Percentiles rank a stretch among this genome's conserved stretches.
Evolutionary conservation across 2,888 invertebrate genomes (phyloP).

Genomic region (Desoria tigrina): DNA sequence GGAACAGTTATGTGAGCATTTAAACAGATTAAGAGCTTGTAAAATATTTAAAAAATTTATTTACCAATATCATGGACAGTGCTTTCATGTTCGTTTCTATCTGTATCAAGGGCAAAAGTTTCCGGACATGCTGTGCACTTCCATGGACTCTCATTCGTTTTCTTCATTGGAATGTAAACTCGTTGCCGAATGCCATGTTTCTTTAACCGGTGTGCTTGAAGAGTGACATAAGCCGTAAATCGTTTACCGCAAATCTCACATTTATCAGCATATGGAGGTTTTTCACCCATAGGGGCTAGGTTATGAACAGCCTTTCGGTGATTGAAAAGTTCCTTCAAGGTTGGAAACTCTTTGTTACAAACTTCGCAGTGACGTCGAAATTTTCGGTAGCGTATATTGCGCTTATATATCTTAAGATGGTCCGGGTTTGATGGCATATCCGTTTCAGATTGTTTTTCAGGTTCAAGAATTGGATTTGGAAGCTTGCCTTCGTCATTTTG

Average conservation of each 20-base stretch:
- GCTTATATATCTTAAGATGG: too few relatives aligned
- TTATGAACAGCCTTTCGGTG: background rate
- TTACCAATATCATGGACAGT: background rate
- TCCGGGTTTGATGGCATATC: too few relatives aligned
- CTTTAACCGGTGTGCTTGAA: background rate
- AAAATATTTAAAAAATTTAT: background rate
- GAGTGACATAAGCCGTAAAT: background rate
- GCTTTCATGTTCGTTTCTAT: conserved; percentile 3
- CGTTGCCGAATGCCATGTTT: background rate
- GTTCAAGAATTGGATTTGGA: too few relatives aligned
- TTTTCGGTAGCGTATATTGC: too few relatives aligned
- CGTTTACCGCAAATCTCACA: background rate
- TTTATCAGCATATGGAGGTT: too few relatives aligned
- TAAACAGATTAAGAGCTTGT: background rate
- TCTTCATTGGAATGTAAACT: background rate
- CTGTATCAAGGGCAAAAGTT: conserved; percentile 13
- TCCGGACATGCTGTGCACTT: background rate
- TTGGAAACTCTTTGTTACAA: background rate
- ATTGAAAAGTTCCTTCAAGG: background rate
- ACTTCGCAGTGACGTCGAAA: too few relatives aligned
- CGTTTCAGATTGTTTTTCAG: too few relatives aligned
- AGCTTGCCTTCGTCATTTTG: too few relatives aligned
- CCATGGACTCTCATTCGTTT: background rate
- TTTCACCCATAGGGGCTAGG: too few relatives aligned
- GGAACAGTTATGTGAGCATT: background rate